Conservation (phyloP, 2,888 invertebrate species). For the Oasisia sp. region DNA sequence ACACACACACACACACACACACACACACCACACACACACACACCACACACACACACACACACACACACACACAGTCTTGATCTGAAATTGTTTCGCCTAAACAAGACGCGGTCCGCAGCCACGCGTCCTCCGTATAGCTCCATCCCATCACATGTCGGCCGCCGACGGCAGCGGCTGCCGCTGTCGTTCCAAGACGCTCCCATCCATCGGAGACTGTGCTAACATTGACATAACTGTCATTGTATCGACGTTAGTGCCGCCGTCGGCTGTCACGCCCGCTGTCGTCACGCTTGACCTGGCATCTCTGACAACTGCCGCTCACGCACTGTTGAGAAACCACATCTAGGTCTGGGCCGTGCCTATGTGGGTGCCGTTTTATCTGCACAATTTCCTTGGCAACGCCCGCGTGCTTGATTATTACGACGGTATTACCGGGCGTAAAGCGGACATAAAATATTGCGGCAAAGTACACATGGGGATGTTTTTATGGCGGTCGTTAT, state of each 20-base stretch:
- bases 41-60: not conserved
- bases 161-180: not conserved
- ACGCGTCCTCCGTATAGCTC: not conserved
- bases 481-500: too few species aligned
- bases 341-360: too few species aligned
- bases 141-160: not conserved
- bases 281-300: not conserved
- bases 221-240: conserved; percentile 7
- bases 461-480: too few species aligned
- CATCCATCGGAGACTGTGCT: not conserved
- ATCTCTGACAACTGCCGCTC: too few species aligned
- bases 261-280: conserved; percentile 9
- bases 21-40: not conserved
- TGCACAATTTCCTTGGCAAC: too few species aligned
- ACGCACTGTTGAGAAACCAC: too few species aligned
- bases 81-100: not conserved
- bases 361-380: too few species aligned
- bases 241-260: conserved; percentile 1
- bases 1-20: not conserved
- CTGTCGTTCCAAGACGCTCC: not conserved
- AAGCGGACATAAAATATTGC: too few species aligned
- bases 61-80: too few species aligned
- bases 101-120: not conserved
- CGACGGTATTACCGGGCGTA: too few species aligned
- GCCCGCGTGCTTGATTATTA: too few species aligned